Evolutionary conservation across 2,113 vertebrate genomes (phyloP).

Genomic region (Argyrosomus japonicus): DNA sequence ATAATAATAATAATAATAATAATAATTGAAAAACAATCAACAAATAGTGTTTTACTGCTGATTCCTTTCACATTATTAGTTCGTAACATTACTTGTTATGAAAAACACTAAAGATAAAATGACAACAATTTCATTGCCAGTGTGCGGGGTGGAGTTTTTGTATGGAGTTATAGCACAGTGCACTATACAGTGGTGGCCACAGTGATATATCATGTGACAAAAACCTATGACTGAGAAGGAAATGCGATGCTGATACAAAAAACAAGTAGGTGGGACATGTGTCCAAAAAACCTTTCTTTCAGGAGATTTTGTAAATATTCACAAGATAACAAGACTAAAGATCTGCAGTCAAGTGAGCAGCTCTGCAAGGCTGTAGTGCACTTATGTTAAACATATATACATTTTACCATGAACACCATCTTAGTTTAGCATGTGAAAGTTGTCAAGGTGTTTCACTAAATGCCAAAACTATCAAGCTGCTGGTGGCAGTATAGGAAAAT

Average conservation of each 20-base stretch:
- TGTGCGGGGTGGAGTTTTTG: conserved; percentile 46
- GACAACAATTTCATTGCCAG: not conserved
- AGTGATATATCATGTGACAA: not conserved
- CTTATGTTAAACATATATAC: no score
- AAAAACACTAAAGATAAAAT: not conserved
- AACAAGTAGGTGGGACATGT: not conserved
- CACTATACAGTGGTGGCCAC: not conserved
- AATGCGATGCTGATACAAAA: not conserved
- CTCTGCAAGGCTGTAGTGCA: no score
- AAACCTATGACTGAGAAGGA: no score
- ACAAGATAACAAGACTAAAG: not conserved
- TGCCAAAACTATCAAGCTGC: no score
- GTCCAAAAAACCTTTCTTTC: no score
- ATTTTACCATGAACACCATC: no score
- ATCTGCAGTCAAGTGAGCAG: no score
- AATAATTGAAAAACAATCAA: not conserved
- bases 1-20: no score
- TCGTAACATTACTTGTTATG: no score
- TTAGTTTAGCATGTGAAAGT: no score
- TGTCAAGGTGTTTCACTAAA: no score
- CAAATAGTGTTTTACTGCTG: not conserved
- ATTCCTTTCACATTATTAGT: not conserved
- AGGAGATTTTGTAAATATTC: not conserved
- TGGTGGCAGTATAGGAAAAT: no score
- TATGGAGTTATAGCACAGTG: conserved; percentile 36